phyloP scores from a whole-genome alignment of 1,140 invertebrate genomes.

The Nasonia giraulti region DNA sequence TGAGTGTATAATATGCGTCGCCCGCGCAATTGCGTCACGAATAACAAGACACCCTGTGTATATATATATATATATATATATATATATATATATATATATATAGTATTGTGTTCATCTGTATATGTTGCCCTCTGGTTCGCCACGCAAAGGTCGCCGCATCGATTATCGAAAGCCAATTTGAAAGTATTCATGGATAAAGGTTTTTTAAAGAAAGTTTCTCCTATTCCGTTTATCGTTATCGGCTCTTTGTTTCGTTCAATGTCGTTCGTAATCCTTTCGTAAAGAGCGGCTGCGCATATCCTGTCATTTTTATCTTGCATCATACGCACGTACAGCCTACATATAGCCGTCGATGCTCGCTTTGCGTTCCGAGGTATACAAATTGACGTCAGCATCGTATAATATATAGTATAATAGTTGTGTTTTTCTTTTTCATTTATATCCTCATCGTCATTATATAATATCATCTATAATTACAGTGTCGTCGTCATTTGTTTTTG shows the following conservation, averaged over 20 bases:
- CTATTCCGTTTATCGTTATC: neutral
- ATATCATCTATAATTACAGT: slow-evolving; percentile 44
- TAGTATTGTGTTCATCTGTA: slow-evolving; percentile 4
- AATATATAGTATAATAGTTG: slow-evolving; percentile 1
- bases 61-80: neutral
- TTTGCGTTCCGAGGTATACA: slow-evolving; percentile 24
- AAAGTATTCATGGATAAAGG: neutral
- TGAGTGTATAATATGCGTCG: neutral
- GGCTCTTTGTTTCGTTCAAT: neutral
- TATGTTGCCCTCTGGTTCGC: neutral
- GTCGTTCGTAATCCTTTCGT: neutral
- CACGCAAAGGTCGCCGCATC: neutral
- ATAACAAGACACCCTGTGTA: slow-evolving; percentile 32
- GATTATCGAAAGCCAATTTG: slow-evolving; percentile 6
- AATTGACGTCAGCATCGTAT: slow-evolving; percentile 49
- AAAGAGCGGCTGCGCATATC: slow-evolving; percentile 33
- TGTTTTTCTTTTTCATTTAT: slow-evolving; percentile 20
- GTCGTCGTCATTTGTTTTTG: neutral
- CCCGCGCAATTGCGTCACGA: neutral
- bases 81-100: no score
- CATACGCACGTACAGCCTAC: neutral
- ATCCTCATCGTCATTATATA: neutral
- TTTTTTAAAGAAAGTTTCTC: neutral
- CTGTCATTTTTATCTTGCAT: neutral
- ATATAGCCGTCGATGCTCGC: neutral